Evolutionary conservation across 2,797 vertebrate species (phyloP).

Genomic region (Philypnodon macrostomus): DNA sequence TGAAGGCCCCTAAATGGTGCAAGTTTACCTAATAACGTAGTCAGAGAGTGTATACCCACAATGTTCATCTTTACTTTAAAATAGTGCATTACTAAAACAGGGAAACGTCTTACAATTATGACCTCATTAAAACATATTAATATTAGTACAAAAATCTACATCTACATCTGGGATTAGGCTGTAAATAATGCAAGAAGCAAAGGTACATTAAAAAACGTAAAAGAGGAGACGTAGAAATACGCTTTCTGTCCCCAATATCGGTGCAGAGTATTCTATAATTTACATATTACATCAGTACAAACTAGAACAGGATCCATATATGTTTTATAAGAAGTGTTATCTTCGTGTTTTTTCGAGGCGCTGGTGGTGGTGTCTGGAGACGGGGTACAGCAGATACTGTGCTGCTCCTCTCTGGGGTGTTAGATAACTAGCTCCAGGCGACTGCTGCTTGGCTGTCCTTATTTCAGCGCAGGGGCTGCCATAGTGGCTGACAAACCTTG

Average conservation of each 20-base stretch:
- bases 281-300: conserved; percentile 67
- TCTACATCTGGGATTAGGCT: conserved; percentile 22
- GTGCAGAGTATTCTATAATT: conserved; percentile 51
- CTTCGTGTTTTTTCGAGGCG: conserved; percentile 34
- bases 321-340: conserved; percentile 58
- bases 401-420: conserved; percentile 48
- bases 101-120: conserved; percentile 5
- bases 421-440: conserved; percentile 53
- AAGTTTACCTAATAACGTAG: too few relatives aligned
- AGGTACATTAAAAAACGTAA: conserved; percentile 34
- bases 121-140: conserved; percentile 30
- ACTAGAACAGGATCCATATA: conserved; percentile 60
- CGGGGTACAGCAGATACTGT: conserved; percentile 20
- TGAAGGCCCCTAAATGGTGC: too few relatives aligned
- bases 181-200: conserved; percentile 51
- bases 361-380: conserved; percentile 22
- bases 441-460: conserved; percentile 40
- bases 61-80: background rate
- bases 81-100: conserved; percentile 8
- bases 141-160: conserved; percentile 31
- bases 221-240: conserved; percentile 42
- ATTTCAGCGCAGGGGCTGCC: conserved; percentile 47
- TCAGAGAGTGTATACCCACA: too few relatives aligned
- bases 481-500: conserved; percentile 42
- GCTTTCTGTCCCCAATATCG: conserved; percentile 47